Evolutionary conservation across 1,140 invertebrate genomes (phyloP), one percentile per base, ranked within the genome.

Genomic region (Camponotus floridanus): DNA sequence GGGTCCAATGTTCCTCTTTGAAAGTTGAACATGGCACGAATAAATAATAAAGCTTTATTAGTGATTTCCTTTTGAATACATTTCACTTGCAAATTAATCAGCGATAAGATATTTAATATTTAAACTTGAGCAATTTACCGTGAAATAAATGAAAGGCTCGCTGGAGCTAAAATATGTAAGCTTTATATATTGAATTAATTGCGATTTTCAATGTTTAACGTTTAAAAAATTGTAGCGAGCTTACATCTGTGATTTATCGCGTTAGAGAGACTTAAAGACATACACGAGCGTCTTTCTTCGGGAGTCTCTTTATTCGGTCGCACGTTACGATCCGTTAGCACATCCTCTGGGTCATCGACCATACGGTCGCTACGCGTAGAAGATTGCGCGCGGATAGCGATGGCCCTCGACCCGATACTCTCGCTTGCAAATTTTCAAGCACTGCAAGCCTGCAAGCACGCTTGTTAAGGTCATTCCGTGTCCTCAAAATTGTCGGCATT

Each of bases 301-400:
- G 21, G n/a, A 67, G 26, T 70, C 31, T 80, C 87, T 86, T 73
- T 87, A 89, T 88, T 88, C 88, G 73, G 80, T 59, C 80, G 86
- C 80, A 73, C 59, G 55, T 42, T 67, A 45, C 78, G 88, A 80
- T 85, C 88, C 88, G 88, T 90, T 90, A 90, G 88, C 57, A 65
- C 86, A 89, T 89, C 88, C 88, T 90, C 80, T 89, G 85, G 88
- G 88, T 90, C 88, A 90, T 90, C 88, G 88, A 89, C 88, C 88
- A 90, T 59, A 67, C 67, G 73, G 71, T 71, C 76, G 76, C 65
- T 80, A 71, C 65, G 78, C 70, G 42, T 84, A 86, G 84, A 73
- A 83, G 87, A 85, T 21, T 4, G 68, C 51, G 33, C 78, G 9
- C 78, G 70, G 48, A 65, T 80, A 80, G 65, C 78, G 65, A 61